phyloP scores from a whole-genome alignment of 2,888 invertebrate species.

The Hydrotaea diabolus region DNA sequence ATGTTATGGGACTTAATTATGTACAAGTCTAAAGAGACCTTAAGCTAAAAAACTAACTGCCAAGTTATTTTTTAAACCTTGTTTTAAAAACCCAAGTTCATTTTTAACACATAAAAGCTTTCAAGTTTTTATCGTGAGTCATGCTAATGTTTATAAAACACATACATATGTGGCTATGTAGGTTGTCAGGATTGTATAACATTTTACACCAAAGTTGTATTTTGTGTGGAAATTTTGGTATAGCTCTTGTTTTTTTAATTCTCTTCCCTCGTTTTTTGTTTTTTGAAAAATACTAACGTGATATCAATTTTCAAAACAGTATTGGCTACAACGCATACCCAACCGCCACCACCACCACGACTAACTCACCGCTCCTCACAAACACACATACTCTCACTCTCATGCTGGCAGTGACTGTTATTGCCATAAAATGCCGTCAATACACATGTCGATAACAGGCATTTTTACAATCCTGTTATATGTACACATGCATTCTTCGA shows the following conservation, averaged over 20 bases:
- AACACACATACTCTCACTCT: neutral
- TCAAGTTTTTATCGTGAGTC: neutral
- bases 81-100: too few relatives aligned
- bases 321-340: constrained; percentile 5
- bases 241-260: neutral
- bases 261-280: neutral
- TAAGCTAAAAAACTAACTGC: too few relatives aligned
- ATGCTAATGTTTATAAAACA: neutral
- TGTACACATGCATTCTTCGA: neutral
- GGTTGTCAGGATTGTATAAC: constrained; percentile 11
- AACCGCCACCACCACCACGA: neutral
- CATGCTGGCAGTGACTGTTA: neutral
- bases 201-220: constrained; percentile 18
- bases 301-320: constrained; percentile 34
- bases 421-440: constrained; percentile 34
- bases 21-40: too few relatives aligned
- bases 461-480: constrained; percentile 29
- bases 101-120: too few relatives aligned
- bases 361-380: neutral
- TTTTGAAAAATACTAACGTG: constrained; percentile 12
- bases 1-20: too few relatives aligned
- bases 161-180: neutral
- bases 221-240: neutral
- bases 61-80: too few relatives aligned
- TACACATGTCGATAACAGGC: constrained; percentile 16